Evolutionary conservation across 2,113 vertebrate genomes (phyloP), one percentile per base, ranked within the genome.

Genomic region (Eolophus roseicapilla): DNA sequence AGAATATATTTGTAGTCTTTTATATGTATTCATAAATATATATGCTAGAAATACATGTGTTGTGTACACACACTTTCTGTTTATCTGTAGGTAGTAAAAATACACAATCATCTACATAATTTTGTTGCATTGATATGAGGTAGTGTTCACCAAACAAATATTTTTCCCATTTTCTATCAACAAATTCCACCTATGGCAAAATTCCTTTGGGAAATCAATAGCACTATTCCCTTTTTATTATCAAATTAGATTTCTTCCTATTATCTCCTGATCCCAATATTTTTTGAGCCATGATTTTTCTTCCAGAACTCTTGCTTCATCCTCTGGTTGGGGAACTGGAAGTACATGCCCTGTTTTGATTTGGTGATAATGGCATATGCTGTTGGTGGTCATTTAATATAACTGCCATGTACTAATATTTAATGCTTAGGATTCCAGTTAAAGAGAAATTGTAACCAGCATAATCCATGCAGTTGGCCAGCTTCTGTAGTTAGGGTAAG

Each of bases 71-170:
- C 18, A 18, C 4, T 90, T 94, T 90, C 37, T 76, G 83, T 85
- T 86, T 94, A 85, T 90, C 67, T 91, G 60, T 86, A 86, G 46
- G 74, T 92, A 91, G 80, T 92, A 96, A 90, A 81, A 89, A 10
- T 29, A 92, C 17, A 19, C 44, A 68, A 4, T 92, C 43, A 20
- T 92, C 31, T 75, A 50, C 60, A 39, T 91, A 94, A 75, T 96
- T 75, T 95, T 93, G n/a, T 91, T 89, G 82, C 74, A 65, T 63
- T 87, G 24, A 4, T 35, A 59, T 28, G 24, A 71, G 14, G 59
- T 29, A 25, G 5, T 76, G 14, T n/a, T 65, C 13, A 18, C 37
- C 27, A 69, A 24, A 11, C 44, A 57, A 44, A 3, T 39, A 35
- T 59, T 74, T 82, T 79, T 16, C 6, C 12, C 15, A 39, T 11